phyloP scores from a whole-genome alignment of 2,113 vertebrate genomes.

The Sinocyclocheilus grahami region DNA sequence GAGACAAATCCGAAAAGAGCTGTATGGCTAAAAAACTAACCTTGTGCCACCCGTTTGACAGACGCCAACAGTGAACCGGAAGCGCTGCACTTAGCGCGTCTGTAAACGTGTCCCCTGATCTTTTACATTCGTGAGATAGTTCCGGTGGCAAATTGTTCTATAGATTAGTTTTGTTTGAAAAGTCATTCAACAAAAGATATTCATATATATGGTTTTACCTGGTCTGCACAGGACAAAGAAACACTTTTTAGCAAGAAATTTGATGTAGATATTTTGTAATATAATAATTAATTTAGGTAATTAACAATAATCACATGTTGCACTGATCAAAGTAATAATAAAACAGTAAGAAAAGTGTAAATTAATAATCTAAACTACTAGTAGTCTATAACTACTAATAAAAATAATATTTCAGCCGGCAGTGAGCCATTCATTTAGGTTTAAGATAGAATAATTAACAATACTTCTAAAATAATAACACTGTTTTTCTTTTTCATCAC shows the following conservation, averaged over 20 bases:
- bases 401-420: too few species aligned
- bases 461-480: too few species aligned
- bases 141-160: background rate
- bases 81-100: conserved; percentile 19
- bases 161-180: background rate
- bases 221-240: background rate
- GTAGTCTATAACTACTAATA: background rate
- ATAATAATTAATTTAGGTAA: background rate
- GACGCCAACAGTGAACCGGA: background rate
- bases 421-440: too few species aligned
- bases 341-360: background rate
- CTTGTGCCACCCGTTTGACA: background rate
- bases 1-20: conserved; percentile 66
- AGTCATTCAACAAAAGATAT: background rate
- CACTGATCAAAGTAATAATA: too few species aligned
- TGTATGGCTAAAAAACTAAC: rapidly evolving
- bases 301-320: background rate
- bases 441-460: too few species aligned
- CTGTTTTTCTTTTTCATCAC: too few species aligned
- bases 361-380: background rate
- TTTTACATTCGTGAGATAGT: background rate
- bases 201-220: too few species aligned
- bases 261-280: background rate
- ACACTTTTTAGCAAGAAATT: background rate
- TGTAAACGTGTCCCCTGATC: background rate